Base-by-base conservation (phyloP, 2,888 invertebrate species). In the Mimas tiliae region DNA sequence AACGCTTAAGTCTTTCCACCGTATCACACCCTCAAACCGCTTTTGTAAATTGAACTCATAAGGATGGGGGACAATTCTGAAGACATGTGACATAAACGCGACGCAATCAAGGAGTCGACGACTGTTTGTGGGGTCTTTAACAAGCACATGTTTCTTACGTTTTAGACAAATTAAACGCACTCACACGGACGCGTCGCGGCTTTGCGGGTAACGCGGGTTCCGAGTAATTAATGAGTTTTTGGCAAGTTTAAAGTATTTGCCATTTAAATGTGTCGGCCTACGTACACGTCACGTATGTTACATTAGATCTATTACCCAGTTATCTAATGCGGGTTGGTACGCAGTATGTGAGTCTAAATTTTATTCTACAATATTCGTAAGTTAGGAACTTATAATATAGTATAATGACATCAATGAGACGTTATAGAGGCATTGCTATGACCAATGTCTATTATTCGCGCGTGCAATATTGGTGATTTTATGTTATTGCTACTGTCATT, bases 231-330 rank as follows among this genome's bases (percentile, higher is more conserved):
- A 58, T 58, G 58, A 12, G 11, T 58, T 38, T 58, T 58, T 42
- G 58, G 58, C 6, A 58, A 58, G 19, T 58, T 58, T 21, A 42
- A 58, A 58, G 42, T 58, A 58, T 58, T 58, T 58, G 42, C 58
- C 21, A 19, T 58, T 58, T 55, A 19, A 34, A 42, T 42, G 9
- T 55, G 34, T 42, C 55, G 38, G 38, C 34, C 16, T 16, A 34
- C 42, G 53, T 53, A 12, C n/a, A n/a, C 38, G 19, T 58, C 38
- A 12, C 38, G n/a, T 42, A 12, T 50, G 50, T 50, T 50, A 27
- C 27, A 27, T 27, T 4, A 16, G 11, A 19, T 6, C 0, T 50
- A 50, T 50, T 50, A 50, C 50, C 8, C 42, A 42, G 8, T 9
- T 42, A 11, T 14, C 12, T 45, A 45, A 14, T 45, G 45, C 11